These are phyloP conservation scores for Agrilus planipennis DNA, from an alignment of 1,140 invertebrate genomes.

Conservation along the genomic window DNA sequence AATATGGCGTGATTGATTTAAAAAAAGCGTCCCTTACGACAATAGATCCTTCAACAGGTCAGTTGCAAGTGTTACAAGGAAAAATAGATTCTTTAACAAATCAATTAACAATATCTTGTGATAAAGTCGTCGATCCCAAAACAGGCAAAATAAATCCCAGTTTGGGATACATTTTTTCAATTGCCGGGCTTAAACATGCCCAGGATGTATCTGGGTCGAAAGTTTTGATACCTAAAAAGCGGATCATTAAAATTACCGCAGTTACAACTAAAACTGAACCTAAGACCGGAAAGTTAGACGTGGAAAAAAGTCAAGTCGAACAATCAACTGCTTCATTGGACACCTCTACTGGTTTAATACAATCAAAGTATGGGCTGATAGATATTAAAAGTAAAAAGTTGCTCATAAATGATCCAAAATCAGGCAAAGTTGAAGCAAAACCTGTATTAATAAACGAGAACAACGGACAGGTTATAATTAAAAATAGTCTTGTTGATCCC, in stretches of 20 bases:
- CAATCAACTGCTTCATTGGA: conserved; percentile 49
- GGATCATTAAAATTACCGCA: conserved; percentile 52
- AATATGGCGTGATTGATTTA: conserved; percentile 50
- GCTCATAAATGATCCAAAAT: conserved; percentile 40
- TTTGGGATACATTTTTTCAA: conserved; percentile 46
- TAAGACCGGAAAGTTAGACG: conserved; percentile 47
- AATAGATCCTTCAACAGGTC: conserved; percentile 40
- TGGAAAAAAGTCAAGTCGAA: conserved; percentile 48
- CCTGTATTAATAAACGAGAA: conserved; percentile 43
- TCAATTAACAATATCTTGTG: conserved; percentile 41
- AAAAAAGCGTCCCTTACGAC: conserved; percentile 45
- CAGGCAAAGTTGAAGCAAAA: conserved; percentile 45
- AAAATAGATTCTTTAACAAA: conserved; percentile 46
- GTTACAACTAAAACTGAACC: conserved; percentile 50
- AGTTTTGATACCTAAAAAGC: conserved; percentile 43
- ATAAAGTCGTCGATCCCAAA: conserved; percentile 40
- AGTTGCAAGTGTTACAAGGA: conserved; percentile 44
- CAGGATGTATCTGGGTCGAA: conserved; percentile 46
- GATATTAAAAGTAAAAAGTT: conserved; percentile 47
- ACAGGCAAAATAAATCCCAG: conserved; percentile 41
- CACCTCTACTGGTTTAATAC: conserved; percentile 47
- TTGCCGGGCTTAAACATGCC: conserved; percentile 47
- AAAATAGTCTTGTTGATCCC: conserved; percentile 44
- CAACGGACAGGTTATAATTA: conserved; percentile 48
- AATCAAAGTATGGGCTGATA: conserved; percentile 52